These are phyloP conservation scores for Rhinopomastus cyanomelas DNA, from an alignment of 2,113 vertebrate genomes.

Conservation along the genomic window DNA sequence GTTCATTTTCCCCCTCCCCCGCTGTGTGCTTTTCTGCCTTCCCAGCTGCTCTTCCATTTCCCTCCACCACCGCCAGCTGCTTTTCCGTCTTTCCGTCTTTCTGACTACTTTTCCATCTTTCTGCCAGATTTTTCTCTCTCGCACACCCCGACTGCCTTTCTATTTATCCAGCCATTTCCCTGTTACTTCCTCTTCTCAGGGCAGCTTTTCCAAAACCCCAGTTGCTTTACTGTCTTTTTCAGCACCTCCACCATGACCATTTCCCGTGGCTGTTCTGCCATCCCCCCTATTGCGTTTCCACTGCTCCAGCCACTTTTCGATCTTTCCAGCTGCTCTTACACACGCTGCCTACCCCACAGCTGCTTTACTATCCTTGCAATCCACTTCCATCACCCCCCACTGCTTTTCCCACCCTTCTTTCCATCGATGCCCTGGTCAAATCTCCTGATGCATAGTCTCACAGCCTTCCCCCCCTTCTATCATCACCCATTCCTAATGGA, in stretches of 20 bases:
- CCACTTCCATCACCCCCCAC: background rate
- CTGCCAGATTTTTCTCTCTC: background rate
- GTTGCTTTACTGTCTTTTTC: background rate
- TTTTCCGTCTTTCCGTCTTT: conserved; percentile 6
- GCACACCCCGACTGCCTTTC: background rate
- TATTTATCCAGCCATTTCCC: background rate
- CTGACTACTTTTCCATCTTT: background rate
- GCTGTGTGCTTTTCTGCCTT: background rate
- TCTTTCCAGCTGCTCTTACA: background rate
- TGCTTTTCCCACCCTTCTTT: background rate
- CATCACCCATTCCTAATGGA: background rate
- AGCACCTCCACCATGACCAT: background rate
- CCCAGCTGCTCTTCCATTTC: background rate
- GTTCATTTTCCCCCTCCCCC: background rate
- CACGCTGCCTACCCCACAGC: background rate
- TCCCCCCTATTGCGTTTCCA: background rate
- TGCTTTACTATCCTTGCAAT: background rate
- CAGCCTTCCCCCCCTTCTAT: background rate
- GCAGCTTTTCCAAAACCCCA: background rate
- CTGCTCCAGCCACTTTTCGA: background rate
- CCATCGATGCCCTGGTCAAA: background rate
- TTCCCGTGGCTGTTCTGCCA: background rate
- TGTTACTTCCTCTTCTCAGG: background rate
- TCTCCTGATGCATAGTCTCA: conserved; percentile 44
- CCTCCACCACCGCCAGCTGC: background rate